These are phyloP conservation scores for Batillaria attramentaria DNA, from an alignment of 1,140 invertebrate species.

Conservation along the genomic window DNA sequence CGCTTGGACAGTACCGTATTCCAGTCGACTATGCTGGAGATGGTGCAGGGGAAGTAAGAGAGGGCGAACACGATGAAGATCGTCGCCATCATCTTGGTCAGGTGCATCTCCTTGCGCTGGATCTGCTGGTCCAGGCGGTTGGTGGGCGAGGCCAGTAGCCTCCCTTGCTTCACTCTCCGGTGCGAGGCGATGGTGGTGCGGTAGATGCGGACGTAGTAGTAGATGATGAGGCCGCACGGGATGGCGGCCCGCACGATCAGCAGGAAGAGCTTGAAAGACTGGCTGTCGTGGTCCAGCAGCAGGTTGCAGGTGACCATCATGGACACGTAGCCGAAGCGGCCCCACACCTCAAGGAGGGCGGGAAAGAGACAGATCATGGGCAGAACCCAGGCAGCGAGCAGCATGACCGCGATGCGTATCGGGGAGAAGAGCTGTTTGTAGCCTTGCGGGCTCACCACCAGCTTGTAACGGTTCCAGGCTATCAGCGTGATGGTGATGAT, in stretches of 20 bases:
- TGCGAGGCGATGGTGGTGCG: constrained; percentile 48
- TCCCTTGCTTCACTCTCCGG: constrained; percentile 27
- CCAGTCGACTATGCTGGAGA: constrained; percentile 57
- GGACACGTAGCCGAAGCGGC: constrained; percentile 52
- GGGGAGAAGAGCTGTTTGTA: constrained; percentile 44
- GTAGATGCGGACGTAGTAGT: constrained; percentile 55
- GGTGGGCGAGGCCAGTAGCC: not conserved
- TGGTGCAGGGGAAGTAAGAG: constrained; percentile 59
- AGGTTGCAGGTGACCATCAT: constrained; percentile 57
- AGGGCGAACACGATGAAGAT: constrained; percentile 59
- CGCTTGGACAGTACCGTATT: constrained; percentile 49
- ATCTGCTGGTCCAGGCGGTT: constrained; percentile 32
- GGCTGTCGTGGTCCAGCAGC: constrained; percentile 51
- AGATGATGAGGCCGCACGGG: constrained; percentile 53
- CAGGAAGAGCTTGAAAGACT: constrained; percentile 55
- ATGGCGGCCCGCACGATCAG: constrained; percentile 49
- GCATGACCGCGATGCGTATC: constrained; percentile 46
- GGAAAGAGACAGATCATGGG: constrained; percentile 46
- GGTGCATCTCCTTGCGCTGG: constrained; percentile 49
- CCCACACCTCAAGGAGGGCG: constrained; percentile 47
- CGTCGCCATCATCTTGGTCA: constrained; percentile 57
- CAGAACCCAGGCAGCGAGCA: constrained; percentile 46
- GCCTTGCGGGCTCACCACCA: constrained; percentile 42
- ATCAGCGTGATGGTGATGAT: constrained; percentile 60
- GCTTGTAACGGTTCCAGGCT: constrained; percentile 57